Evolutionary conservation across 1,140 invertebrate species (phyloP), one percentile per base, ranked within the genome.

Genomic region (Tribolium castaneum): DNA sequence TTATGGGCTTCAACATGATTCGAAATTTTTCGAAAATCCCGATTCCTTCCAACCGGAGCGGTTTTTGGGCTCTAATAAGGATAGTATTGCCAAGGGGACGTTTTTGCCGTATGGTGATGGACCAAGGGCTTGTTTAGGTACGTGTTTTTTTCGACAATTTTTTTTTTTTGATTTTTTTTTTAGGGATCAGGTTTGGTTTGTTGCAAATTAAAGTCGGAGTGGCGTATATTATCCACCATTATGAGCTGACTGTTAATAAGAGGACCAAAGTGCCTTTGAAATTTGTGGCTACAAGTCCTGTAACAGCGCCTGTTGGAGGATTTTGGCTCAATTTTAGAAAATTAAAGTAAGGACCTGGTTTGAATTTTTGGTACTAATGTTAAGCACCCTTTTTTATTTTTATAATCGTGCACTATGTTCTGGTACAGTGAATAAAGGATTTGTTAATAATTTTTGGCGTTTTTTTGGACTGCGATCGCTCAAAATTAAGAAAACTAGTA

Each of bases 101-200:
- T 92, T 88, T 83, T 80, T 92, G 66, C 90, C 92, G 2, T 93
- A 93, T 80, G 91, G 92, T 0, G 90, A 90, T 75, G 92, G 92
- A 16, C 90, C 90, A 0, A 83, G 92, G 39, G 90, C 90, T 80
- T 93, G 92, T 78, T 88, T 93, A 62, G 89, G 89, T 88, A 66
- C 34, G n/a, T n/a, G n/a, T n/a, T n/a, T n/a, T n/a, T n/a, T n/a
- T n/a, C n/a, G n/a, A n/a, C n/a, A n/a, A 6, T 51, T 10, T 51
- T 16, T 49, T n/a, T 4, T 35, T 12, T 49, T 13, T 78, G 10
- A n/a, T n/a, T n/a, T n/a, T 70, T 22, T 85, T 94, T 84, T 93
- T 94, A 78, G 93, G 93, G 91, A 88, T 85, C 83, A 79, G 87
- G 5, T 89, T 90, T 78, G 89, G 86, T 0, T 49, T 86, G 6